Conservation (phyloP, 2,113 vertebrate species). For the Seriola dumerili region DNA sequence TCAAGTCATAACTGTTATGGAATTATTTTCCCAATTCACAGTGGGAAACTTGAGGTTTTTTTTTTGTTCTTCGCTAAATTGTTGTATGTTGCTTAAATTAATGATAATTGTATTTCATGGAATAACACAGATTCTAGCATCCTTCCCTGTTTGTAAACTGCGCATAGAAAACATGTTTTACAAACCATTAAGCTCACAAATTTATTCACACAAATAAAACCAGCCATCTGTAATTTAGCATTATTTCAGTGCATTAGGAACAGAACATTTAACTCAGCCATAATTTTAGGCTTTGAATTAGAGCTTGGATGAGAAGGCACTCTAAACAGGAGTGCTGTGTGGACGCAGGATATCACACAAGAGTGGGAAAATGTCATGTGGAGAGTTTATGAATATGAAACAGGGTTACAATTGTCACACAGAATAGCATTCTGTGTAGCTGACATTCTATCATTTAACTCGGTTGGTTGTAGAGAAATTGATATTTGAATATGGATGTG, state of each 20-base stretch:
- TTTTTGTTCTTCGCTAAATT: conserved; percentile 56
- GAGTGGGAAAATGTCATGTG: conserved; percentile 70
- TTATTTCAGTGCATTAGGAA: conserved; percentile 83
- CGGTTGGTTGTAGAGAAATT: conserved; percentile 34
- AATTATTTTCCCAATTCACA: conserved; percentile 53
- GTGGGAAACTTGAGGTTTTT: conserved; percentile 23
- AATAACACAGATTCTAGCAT: conserved; percentile 66
- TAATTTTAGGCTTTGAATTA: conserved; percentile 78
- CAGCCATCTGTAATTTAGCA: conserved; percentile 81
- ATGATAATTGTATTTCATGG: conserved; percentile 63
- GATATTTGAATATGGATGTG: conserved; percentile 60
- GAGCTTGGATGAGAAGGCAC: conserved; percentile 76
- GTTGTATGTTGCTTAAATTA: conserved; percentile 66
- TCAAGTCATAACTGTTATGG: conserved; percentile 43
- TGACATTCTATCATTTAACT: conserved; percentile 53
- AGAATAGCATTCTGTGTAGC: conserved; percentile 39
- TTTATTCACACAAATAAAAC: conserved; percentile 83
- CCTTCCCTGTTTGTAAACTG: conserved; percentile 75
- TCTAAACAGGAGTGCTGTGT: conserved; percentile 71
- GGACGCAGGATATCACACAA: conserved; percentile 71
- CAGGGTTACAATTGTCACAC: conserved; percentile 59
- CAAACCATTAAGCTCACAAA: conserved; percentile 81
- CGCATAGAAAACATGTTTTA: conserved; percentile 78
- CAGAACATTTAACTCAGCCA: conserved; percentile 80
- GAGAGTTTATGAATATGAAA: conserved; percentile 78